Percentiles rank a stretch among this genome's conserved stretches.
These are phyloP conservation scores for Ochotona curzoniae DNA, from an alignment of 2,113 vertebrate species.

Conservation along the genomic window DNA sequence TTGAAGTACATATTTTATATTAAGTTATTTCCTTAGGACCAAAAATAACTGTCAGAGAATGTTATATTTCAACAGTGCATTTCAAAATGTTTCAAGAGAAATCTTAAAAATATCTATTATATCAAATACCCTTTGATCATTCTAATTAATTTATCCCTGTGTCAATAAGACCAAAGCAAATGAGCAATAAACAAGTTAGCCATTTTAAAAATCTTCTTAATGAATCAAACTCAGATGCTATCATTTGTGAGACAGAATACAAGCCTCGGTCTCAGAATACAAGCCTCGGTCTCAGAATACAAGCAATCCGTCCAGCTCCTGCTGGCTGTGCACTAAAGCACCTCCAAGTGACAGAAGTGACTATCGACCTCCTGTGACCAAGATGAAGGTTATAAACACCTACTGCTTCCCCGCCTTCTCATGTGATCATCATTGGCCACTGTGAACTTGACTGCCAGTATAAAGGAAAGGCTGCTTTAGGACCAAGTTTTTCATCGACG, in stretches of 20 bases:
- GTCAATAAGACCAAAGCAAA: background rate
- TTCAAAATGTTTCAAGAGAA: background rate
- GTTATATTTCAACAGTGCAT: background rate
- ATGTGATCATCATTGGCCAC: background rate
- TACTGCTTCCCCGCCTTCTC: background rate
- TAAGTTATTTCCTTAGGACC: background rate
- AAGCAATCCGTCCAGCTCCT: background rate
- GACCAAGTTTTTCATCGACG: background rate
- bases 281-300: background rate
- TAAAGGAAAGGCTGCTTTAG: background rate
- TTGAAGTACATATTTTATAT: background rate
- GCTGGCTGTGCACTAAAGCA: accelerated
- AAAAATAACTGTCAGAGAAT: background rate
- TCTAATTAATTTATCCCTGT: background rate
- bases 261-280: background rate
- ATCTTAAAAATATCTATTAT: slow-evolving; percentile 3
- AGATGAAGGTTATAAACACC: background rate
- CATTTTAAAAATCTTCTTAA: background rate
- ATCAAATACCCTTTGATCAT: background rate
- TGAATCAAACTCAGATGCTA: background rate
- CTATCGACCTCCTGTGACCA: background rate
- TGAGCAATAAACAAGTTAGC: background rate
- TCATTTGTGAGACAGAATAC: background rate
- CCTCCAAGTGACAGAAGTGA: background rate
- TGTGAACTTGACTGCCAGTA: background rate